Conservation (phyloP, 2,888 invertebrate genomes). For the Pandemis corylana region DNA sequence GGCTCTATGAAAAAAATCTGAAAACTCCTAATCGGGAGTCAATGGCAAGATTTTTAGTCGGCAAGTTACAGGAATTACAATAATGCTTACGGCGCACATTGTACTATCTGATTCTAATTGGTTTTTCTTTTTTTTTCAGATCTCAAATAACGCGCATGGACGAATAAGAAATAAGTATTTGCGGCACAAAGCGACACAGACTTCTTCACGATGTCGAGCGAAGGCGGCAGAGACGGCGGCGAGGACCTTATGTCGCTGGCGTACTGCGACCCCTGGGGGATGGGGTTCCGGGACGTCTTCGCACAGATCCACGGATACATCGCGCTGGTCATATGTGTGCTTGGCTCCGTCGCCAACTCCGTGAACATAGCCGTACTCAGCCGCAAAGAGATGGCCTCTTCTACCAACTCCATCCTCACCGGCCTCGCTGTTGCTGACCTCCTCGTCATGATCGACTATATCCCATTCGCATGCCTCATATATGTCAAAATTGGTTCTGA, state of each 20-base stretch:
- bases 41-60: too few relatives aligned
- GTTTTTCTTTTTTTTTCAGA: slow-evolving; percentile 26
- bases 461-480: slow-evolving; percentile 93
- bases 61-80: too few relatives aligned
- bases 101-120: background rate
- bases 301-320: slow-evolving; percentile 92
- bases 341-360: slow-evolving; percentile 95
- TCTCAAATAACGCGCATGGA: slow-evolving; percentile 16
- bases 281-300: slow-evolving; percentile 87
- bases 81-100: background rate
- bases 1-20: too few relatives aligned
- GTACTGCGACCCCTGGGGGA: slow-evolving; percentile 84
- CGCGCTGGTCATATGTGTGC: slow-evolving; percentile 93
- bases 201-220: slow-evolving; percentile 28
- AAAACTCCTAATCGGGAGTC: too few relatives aligned
- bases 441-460: slow-evolving; percentile 96
- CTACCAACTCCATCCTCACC: slow-evolving; percentile 97
- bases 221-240: slow-evolving; percentile 48
- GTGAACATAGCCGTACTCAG: slow-evolving; percentile 96
- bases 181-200: background rate
- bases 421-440: slow-evolving; percentile 96
- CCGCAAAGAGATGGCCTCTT: slow-evolving; percentile 94
- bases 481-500: slow-evolving; percentile 86
- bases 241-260: slow-evolving; percentile 48
- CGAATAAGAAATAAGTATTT: slow-evolving; percentile 13